Evolutionary conservation across 2,797 vertebrate genomes (phyloP), one percentile per base, ranked within the genome.

Genomic region (Setipinna tenuifilis): DNA sequence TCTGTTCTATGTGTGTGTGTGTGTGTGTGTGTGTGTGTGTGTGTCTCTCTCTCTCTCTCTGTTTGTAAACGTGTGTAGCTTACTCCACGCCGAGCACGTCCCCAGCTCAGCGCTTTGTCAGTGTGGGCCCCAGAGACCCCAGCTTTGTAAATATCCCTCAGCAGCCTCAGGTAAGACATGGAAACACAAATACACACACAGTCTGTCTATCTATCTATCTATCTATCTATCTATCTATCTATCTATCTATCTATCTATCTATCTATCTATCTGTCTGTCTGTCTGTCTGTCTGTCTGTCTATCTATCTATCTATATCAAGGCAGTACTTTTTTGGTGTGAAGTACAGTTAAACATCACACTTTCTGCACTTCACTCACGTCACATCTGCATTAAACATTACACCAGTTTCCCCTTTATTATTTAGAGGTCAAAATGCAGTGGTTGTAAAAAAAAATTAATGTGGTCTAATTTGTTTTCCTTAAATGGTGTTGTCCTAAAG

Each of bases 91-190:
- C 98, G 94, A 98, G 97, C 95, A 98, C 98, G 90, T 98, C 98
- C 96, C 98, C 98, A 89, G 97, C 98, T 94, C 98, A 99, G 95
- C 96, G 98, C 94, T 99, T 99, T 93, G 98, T 99, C 96, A 99
- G 98, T 93, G 98, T 98, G 92, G 98, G 98, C 95, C 98, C 98
- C 93, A 95, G 98, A 97, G 98, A 99, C 95, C 97, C 98, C 93
- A 96, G 97, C 97, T 99, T 99, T 97, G 97, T 97, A 97, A 99
- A 99, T 97, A 98, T 99, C 96, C 98, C 98, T 95, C 98, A 99
- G 96, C 98, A 99, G 95, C 98, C 98, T 94, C 98, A 99, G 98
- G 98, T 99, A 95, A 95, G 57, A 80, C 82, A 82, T 83, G 59
- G 82, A 84, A 44, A 62, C 82, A 78, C 65, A 6, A 62, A 54